Evolutionary conservation across 2,888 invertebrate genomes (phyloP).

Genomic region (Erpobdella octoculata): DNA sequence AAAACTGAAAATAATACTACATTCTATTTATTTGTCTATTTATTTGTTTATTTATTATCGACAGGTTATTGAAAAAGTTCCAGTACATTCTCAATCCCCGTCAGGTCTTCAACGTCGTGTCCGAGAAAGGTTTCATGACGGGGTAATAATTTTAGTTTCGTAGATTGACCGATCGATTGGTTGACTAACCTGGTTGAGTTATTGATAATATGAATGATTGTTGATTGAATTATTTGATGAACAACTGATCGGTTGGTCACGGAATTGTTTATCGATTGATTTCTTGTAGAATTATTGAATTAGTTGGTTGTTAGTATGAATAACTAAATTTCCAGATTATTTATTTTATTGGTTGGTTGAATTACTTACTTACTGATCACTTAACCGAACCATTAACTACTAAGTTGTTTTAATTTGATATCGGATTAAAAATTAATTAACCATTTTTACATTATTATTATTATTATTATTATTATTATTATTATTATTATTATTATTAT

Average conservation of each 20-base stretch:
- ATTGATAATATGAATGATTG: not conserved
- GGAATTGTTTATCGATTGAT: too few species aligned
- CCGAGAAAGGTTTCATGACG: constrained; percentile 17
- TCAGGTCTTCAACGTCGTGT: constrained; percentile 72
- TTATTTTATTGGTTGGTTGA: too few species aligned
- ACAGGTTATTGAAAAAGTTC: constrained; percentile 73
- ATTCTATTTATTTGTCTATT: not conserved
- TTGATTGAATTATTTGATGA: not conserved
- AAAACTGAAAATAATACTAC: too few species aligned
- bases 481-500: not conserved
- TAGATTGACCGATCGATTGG: too few species aligned
- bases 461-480: not conserved
- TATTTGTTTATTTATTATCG: not conserved
- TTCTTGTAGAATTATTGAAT: too few species aligned
- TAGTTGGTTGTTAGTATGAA: too few species aligned
- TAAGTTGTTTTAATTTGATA: too few species aligned
- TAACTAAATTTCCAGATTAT: too few species aligned
- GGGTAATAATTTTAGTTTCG: not conserved
- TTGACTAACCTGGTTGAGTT: too few species aligned
- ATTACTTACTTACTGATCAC: too few species aligned
- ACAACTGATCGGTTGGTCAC: not conserved
- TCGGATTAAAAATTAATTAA: not conserved
- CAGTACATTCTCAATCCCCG: constrained; percentile 91
- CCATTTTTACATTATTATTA: not conserved
- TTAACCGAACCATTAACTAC: too few species aligned